Base-by-base conservation (phyloP, 2,888 invertebrate genomes). In the Villa cingulata region DNA sequence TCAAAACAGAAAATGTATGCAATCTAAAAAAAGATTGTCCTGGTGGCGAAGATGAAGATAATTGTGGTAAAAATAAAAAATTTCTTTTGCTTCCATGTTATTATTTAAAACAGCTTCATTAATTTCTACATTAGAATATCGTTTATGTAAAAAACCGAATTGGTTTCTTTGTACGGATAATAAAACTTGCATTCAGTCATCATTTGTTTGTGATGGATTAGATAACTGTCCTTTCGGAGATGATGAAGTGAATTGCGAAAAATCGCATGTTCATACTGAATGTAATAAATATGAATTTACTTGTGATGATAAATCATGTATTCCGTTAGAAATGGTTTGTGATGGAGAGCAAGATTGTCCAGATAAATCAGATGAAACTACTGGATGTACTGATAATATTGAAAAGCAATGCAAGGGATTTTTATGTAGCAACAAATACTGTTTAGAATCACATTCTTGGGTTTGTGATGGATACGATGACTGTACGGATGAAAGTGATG, bases 201-300 rank as follows among this genome's bases (percentile, higher is more conserved):
- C 70, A 7, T 82, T 83, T 78, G 70, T 83, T 5, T 89, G 89
- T 68, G 84, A 89, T 66, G 76, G 77, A 15, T 71, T 74, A 43
- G 64, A 68, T 0, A 82, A 84, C 57, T 84, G 83, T 56, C 68
- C 73, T 0, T 82, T 83, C 57, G 77, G 71, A 3, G 77, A 78
- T 50, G 83, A 84, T 58, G 83, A 84, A 56, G 41, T 54, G 15
- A 46, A 61, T 34, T 68, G 68, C 42, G 57, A 54, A 2, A 50
- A 48, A 1, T 53, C 39, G 1, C 38, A 55, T 52, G 6, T 45
- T 50, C 37, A 58, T 53, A 55, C 53, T 37, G 2, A 56, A 44
- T 68, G 67, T 53, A 59, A 54, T 23, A 53, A 58, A n/a, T 59
- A 51, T 32, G 66, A 68, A 52, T 69, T 58, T 46, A 65, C 53